Conservation (phyloP, 2,113 vertebrate genomes). For the Asarcornis scutulata region DNA sequence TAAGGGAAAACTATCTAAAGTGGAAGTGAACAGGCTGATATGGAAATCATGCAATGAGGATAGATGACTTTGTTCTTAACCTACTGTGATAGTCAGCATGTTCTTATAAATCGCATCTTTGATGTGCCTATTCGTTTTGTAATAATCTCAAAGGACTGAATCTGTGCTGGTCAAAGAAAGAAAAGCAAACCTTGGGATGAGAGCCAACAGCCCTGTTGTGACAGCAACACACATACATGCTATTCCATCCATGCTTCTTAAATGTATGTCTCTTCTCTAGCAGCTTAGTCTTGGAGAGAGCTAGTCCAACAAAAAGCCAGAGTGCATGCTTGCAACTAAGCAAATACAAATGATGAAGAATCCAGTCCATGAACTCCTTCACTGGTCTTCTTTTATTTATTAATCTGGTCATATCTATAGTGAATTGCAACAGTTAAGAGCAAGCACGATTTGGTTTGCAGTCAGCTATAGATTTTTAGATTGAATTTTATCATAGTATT, state of each 20-base stretch:
- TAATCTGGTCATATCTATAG: neutral
- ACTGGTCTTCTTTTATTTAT: neutral
- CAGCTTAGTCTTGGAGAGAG: neutral
- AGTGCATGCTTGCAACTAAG: neutral
- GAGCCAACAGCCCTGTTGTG: neutral
- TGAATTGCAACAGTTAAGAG: neutral
- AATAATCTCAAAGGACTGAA: neutral
- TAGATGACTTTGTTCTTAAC: neutral
- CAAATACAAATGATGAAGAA: neutral
- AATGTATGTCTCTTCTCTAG: neutral
- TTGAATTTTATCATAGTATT: neutral
- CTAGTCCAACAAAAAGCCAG: neutral
- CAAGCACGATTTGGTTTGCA: neutral
- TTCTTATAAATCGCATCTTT: neutral
- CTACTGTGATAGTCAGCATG: accelerated
- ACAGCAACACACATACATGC: accelerated
- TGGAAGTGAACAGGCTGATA: neutral
- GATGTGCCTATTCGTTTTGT: neutral
- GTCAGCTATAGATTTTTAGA: neutral
- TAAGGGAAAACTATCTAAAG: neutral
- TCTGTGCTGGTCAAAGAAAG: neutral
- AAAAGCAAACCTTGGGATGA: neutral
- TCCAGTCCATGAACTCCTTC: neutral
- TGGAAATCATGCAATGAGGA: neutral
- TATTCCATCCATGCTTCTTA: neutral